Base-by-base conservation (phyloP, 2,797 vertebrate species). In the Tapirus indicus region DNA sequence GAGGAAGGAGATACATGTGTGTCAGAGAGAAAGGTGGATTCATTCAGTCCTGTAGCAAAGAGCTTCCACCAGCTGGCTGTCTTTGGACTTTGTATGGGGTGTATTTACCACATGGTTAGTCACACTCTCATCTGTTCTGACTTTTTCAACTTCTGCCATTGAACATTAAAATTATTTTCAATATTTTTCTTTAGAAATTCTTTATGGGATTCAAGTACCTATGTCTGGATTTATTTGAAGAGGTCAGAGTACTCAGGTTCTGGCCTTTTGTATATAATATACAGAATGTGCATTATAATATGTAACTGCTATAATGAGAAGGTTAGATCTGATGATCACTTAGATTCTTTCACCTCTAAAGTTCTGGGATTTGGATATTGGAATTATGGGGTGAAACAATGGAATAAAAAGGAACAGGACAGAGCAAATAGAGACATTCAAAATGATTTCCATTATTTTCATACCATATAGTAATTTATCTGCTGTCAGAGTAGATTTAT, bases 401-500 rank as follows among this genome's bases (percentile, higher is more conserved):
- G 25, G 0, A 18, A 4, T 17, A 7, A 32, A 23, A 54, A 74
- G 2, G 56, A 56, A 16, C 20, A 38, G 58, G 9, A 49, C 13
- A 7, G 0, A 38, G n/a, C 12, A 49, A 60, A 60, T 0, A 32
- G 41, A 75, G 47, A 62, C n/a, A 21, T 10, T 32, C n/a, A 5
- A 5, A 4, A 38, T 9, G 25, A 16, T 93, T 92, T 20, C 58
- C 11, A 68, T 88, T 5, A 0, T 85, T 18, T 78, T 89, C 41
- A 14, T 23, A 62, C 25, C 12, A 10, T 13, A 16, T 1, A 35
- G 90, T 47, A 75, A 94, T 88, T 78, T 32, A 66, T 74, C 0
- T 95, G 89, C 96, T 25, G 5, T 83, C 66, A 68, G 56, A 94
- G 94, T 6, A 87, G 23, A 75, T 41, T 7, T 71, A 87, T 41